Percentiles rank a stretch among this genome's conserved stretches.
Conservation (phyloP, 2,888 invertebrate species). For the Euplexia lucipara region DNA sequence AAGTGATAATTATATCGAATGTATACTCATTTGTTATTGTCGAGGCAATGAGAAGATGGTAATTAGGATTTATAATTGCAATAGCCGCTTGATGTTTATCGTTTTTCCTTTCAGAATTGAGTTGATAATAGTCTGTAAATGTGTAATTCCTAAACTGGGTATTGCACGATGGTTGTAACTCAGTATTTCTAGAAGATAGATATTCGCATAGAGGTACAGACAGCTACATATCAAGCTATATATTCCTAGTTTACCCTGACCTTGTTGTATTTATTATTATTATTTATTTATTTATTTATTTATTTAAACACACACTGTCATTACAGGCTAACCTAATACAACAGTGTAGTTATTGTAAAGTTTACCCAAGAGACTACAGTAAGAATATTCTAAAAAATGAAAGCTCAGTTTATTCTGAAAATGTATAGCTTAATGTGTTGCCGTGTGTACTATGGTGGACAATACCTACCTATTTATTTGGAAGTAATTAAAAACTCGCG, state of each 20-base stretch:
- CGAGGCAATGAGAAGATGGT: conserved; percentile 34
- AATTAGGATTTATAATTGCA: conserved; percentile 21
- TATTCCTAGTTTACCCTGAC: too few species aligned
- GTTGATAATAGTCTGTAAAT: conserved; percentile 10
- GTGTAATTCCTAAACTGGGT: neutral
- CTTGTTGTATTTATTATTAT: too few species aligned
- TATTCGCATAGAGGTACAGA: neutral
- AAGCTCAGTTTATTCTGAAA: too few species aligned
- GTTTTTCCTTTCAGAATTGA: conserved; percentile 24
- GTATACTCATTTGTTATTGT: conserved; percentile 31
- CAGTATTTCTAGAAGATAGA: neutral
- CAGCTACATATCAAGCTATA: neutral
- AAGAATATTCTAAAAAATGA: too few species aligned
- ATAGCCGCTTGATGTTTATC: conserved; percentile 11
- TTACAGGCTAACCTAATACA: too few species aligned
- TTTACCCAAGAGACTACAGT: too few species aligned
- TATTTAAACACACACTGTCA: too few species aligned
- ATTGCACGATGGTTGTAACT: neutral
- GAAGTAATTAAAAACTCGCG: neutral
- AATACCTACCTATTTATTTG: neutral
- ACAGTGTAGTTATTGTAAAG: too few species aligned
- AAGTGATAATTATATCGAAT: conserved; percentile 43
- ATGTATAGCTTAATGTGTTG: too few species aligned
- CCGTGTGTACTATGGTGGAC: too few species aligned
- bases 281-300: too few species aligned